These are phyloP conservation scores for Urocolius indicus DNA, from an alignment of 2,113 vertebrate species.

Conservation along the genomic window DNA sequence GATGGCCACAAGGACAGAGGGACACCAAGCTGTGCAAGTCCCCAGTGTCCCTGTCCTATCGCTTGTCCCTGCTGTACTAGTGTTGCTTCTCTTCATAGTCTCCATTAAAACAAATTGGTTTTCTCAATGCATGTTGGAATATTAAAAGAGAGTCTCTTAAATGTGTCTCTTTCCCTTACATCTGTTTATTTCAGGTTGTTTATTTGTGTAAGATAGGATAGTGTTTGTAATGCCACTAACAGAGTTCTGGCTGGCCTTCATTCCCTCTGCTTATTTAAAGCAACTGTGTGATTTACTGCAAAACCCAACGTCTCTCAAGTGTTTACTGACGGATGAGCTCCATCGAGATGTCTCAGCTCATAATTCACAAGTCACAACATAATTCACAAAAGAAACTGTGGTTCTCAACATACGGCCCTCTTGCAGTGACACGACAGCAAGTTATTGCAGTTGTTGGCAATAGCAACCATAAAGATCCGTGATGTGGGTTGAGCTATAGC, in stretches of 20 bases:
- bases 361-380: constrained; percentile 20
- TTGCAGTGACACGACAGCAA: rapidly evolving
- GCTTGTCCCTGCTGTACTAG: neutral
- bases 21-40: neutral
- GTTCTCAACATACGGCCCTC: neutral
- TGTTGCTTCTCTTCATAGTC: neutral
- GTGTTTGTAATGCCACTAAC: neutral
- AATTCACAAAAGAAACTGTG: neutral
- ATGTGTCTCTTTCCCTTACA: neutral
- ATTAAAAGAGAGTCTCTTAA: neutral
- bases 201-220: neutral
- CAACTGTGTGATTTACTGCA: neutral
- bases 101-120: neutral
- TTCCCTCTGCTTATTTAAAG: neutral
- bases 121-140: neutral
- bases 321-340: constrained; percentile 1
- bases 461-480: rapidly evolving
- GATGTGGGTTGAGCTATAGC: neutral
- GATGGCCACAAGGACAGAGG: neutral
- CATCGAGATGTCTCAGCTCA: neutral
- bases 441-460: neutral
- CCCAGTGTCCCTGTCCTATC: neutral
- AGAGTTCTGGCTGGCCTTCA: neutral
- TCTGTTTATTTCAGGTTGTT: neutral
- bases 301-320: neutral